phyloP scores from a whole-genome alignment of 2,888 invertebrate genomes.

The Phortica magna region DNA sequence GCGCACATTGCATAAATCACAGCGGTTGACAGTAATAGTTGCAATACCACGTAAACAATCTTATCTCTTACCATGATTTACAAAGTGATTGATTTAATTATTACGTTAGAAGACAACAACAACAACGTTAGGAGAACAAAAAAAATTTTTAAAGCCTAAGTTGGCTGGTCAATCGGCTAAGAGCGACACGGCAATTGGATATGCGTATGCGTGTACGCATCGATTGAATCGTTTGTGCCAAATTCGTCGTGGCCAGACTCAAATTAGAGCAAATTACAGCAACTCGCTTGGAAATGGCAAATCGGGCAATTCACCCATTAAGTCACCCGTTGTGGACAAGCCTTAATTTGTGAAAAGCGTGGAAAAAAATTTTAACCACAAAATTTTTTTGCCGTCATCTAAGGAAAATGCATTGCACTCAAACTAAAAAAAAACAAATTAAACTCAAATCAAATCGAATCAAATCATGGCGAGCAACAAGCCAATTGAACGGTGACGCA shows the following conservation, averaged over 20 bases:
- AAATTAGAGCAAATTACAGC: slow-evolving; percentile 5
- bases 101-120: neutral
- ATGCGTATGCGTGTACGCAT: slow-evolving; percentile 8
- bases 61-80: neutral
- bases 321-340: neutral
- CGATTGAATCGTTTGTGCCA: neutral
- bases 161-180: slow-evolving; percentile 2
- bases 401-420: neutral
- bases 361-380: neutral
- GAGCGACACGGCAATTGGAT: neutral
- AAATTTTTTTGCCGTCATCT: no score
- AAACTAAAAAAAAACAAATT: neutral
- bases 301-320: slow-evolving; percentile 3
- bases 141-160: neutral
- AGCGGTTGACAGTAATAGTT: slow-evolving; percentile 2
- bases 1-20: slow-evolving; percentile 4
- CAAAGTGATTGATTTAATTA: neutral
- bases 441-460: neutral
- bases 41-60: neutral
- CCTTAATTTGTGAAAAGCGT: slow-evolving; percentile 4
- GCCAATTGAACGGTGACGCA: neutral
- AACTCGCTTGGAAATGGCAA: slow-evolving; percentile 5
- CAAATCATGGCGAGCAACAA: neutral
- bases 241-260: slow-evolving; percentile 1
- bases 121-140: neutral